A percentile compares a stretch with the other conserved stretches of the same genome.
Evolutionary conservation across 2,888 invertebrate genomes (phyloP).

Genomic region (Drosophila robusta): DNA sequence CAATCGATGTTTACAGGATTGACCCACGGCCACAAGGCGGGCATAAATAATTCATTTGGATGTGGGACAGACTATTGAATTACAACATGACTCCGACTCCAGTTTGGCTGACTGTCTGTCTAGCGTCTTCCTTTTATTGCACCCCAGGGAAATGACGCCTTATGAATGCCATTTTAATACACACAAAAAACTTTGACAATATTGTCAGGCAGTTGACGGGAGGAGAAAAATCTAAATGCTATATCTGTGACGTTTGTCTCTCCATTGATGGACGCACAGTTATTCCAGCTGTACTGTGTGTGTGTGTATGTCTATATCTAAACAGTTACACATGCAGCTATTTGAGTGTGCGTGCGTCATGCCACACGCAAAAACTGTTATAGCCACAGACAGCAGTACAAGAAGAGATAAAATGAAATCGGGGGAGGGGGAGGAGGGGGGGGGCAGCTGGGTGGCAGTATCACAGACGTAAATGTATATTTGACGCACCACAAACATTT

Average conservation of each 20-base stretch:
- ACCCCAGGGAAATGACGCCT: conserved; percentile 69
- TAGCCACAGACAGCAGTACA: conserved; percentile 11
- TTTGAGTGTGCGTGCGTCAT: conserved; percentile 52
- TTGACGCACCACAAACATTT: conserved; percentile 55
- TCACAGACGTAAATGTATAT: conserved; percentile 42
- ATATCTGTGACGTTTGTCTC: conserved; percentile 60
- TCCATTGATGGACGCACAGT: conserved; percentile 61
- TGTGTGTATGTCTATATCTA: conserved; percentile 6
- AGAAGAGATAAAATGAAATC: conserved; percentile 4
- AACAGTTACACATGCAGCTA: conserved; percentile 4
- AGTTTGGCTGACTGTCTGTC: conserved; percentile 5
- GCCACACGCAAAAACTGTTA: conserved; percentile 38
- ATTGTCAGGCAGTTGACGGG: conserved; percentile 47
- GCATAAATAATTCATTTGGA: conserved; percentile 71
- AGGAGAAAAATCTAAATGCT: conserved; percentile 54
- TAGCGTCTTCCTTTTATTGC: conserved; percentile 60
- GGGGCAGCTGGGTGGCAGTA: not conserved
- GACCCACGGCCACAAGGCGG: conserved; percentile 30
- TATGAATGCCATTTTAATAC: conserved; percentile 68
- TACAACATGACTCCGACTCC: conserved; percentile 18
- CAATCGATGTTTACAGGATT: conserved; percentile 55
- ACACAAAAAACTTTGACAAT: conserved; percentile 66
- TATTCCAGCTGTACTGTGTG: conserved; percentile 34
- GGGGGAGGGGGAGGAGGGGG: not conserved
- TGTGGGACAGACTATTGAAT: conserved; percentile 47